A percentile compares a stretch with the other conserved stretches of the same genome.
phyloP scores from a whole-genome alignment of 2,113 vertebrate species.

The Haemorhous mexicanus region DNA sequence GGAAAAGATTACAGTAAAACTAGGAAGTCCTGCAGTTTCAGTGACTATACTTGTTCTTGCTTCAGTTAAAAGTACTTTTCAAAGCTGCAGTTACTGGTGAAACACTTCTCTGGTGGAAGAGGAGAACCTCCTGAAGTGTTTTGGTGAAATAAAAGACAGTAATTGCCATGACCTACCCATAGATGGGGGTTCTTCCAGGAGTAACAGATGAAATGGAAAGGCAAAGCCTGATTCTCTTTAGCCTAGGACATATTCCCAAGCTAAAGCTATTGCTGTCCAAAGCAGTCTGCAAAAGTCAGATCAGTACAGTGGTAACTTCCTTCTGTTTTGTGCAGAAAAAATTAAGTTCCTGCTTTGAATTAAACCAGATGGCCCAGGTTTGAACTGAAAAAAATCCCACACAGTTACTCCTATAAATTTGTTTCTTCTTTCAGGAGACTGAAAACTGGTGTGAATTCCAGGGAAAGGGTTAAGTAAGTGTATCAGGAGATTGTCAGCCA shows the following conservation, averaged over 20 bases:
- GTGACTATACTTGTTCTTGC: neutral
- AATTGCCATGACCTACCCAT: neutral
- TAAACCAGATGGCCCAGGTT: neutral
- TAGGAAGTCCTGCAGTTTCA: neutral
- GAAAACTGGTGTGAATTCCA: slow-evolving; percentile 1
- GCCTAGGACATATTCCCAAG: neutral
- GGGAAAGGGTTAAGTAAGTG: slow-evolving; percentile 70
- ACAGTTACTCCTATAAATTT: neutral
- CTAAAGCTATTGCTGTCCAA: neutral
- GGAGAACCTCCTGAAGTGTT: neutral
- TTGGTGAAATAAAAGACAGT: neutral
- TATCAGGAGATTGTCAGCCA: slow-evolving; percentile 55
- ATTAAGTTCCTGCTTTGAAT: neutral
- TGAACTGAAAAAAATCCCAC: neutral
- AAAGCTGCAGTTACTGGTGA: neutral
- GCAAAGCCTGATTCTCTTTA: neutral
- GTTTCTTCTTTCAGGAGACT: neutral
- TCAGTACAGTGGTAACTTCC: neutral
- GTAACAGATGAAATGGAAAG: neutral
- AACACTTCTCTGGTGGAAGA: neutral
- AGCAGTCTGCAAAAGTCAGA: neutral
- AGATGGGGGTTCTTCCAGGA: neutral
- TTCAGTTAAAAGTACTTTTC: neutral
- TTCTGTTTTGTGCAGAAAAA: neutral
- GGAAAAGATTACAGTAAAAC: neutral